These are phyloP conservation scores for Hydractinia symbiolongicarpus DNA, from an alignment of 30 jellyfish, hydroid and myxozoan species.

Conservation along the genomic window DNA sequence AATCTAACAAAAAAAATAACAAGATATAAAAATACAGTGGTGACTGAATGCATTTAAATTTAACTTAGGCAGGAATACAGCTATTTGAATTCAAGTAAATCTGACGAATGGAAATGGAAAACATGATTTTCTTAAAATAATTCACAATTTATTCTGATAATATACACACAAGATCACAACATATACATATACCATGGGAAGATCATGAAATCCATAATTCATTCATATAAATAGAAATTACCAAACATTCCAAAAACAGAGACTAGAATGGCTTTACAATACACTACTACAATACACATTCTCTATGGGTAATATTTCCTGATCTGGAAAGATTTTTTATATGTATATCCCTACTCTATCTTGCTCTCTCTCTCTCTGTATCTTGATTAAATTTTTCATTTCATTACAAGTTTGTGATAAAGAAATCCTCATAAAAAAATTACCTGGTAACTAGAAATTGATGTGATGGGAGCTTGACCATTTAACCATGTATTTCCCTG, in stretches of 20 bases:
- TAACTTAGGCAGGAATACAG: no score
- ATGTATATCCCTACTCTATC: no score
- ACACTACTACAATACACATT: neutral
- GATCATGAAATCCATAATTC: no score
- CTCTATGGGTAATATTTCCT: neutral
- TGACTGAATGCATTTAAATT: no score
- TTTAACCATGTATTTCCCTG: conserved; percentile 78
- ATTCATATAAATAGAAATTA: no score
- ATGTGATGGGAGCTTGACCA: conserved; percentile 93
- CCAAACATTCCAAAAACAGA: no score
- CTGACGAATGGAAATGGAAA: neutral
- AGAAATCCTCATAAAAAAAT: neutral
- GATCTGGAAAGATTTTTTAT: no score
- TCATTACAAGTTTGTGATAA: no score
- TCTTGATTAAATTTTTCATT: no score
- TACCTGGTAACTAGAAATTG: conserved; percentile 84
- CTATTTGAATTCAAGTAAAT: neutral
- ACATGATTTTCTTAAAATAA: neutral
- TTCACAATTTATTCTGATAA: neutral
- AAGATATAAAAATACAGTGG: neutral
- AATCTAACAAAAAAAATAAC: conserved; percentile 41
- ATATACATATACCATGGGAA: no score
- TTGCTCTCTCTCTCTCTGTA: no score
- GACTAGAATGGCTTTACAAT: no score
- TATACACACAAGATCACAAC: neutral